phyloP scores from a whole-genome alignment of 1,140 invertebrate species.

The Cherax quadricarinatus region DNA sequence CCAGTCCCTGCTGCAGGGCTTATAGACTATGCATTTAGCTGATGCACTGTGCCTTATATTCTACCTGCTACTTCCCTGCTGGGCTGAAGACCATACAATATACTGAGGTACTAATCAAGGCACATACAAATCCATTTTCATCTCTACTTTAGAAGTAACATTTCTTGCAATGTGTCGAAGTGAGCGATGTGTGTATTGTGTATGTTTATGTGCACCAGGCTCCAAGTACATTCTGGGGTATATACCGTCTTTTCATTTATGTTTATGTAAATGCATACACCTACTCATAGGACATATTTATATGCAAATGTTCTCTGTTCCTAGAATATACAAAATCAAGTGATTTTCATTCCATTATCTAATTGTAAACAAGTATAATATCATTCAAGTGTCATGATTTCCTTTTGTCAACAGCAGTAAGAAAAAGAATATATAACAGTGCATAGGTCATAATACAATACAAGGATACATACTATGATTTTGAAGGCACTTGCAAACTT shows the following conservation, averaged over 20 bases:
- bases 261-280: no score
- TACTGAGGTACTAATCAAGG: conserved; percentile 17
- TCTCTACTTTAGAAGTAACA: background rate
- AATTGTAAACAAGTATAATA: background rate
- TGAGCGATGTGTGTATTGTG: no score
- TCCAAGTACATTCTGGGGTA: no score
- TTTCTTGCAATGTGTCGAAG: background rate
- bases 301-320: background rate
- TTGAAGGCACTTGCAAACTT: background rate
- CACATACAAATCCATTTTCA: conserved; percentile 1
- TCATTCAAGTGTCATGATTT: background rate
- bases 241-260: no score
- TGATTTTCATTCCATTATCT: background rate
- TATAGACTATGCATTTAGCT: background rate
- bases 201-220: no score
- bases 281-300: no score
- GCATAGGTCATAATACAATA: background rate
- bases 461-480: background rate
- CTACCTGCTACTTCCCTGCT: background rate
- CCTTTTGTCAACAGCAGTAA: background rate
- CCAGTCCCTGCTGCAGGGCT: background rate
- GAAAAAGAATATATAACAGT: background rate
- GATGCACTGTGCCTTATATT: background rate
- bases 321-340: background rate
- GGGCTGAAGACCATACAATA: background rate